phyloP scores from a whole-genome alignment of 2,113 vertebrate species.

The Austrofundulus limnaeus region DNA sequence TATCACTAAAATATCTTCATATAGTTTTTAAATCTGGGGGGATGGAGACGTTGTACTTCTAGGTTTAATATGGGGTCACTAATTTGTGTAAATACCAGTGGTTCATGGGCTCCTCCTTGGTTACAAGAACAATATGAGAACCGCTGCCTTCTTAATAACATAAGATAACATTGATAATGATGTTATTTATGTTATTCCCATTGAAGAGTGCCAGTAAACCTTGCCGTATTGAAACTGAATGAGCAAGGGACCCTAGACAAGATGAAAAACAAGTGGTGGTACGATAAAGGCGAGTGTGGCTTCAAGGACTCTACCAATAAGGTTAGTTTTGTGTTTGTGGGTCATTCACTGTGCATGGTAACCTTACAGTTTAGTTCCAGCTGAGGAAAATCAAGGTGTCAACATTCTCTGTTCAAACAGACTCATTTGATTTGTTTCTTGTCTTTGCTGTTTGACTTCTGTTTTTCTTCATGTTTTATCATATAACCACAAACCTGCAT shows the following conservation, averaged over 20 bases:
- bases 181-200: constrained; percentile 78
- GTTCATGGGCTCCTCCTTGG: constrained; percentile 22
- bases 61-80: not conserved
- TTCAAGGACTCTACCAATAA: constrained; percentile 83
- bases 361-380: too few relatives aligned
- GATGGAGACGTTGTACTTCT: not conserved
- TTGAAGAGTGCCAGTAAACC: constrained; percentile 98
- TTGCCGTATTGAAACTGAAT: constrained; percentile 99
- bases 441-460: too few relatives aligned
- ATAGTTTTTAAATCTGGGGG: not conserved
- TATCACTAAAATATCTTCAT: not conserved
- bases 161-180: constrained; percentile 77
- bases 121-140: constrained; percentile 53
- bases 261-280: constrained; percentile 99
- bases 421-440: too few relatives aligned
- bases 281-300: constrained; percentile 99
- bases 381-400: too few relatives aligned
- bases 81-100: not conserved
- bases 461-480: too few relatives aligned
- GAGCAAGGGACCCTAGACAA: constrained; percentile 98
- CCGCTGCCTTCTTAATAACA: constrained; percentile 68
- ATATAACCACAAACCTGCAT: too few relatives aligned
- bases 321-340: constrained; percentile 69
- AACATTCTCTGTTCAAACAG: too few relatives aligned
- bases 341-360: too few relatives aligned